phyloP scores from a whole-genome alignment of 2,113 vertebrate species.

The Pongo pygmaeus region DNA sequence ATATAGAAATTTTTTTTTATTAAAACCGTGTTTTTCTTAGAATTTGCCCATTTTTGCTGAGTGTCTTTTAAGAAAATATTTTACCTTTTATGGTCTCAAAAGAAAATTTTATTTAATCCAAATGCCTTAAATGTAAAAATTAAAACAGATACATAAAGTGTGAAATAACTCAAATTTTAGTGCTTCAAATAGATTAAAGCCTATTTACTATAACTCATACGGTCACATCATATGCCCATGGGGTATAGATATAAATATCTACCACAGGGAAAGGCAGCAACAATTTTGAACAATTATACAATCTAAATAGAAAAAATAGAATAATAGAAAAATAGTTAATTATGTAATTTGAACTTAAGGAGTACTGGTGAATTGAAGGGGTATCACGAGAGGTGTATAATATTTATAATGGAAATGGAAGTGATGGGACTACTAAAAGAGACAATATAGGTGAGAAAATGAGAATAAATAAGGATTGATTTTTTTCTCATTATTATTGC shows the following conservation, averaged over 20 bases:
- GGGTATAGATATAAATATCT: not conserved
- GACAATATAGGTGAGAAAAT: not conserved
- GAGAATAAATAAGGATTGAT: not conserved
- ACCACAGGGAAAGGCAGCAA: not conserved
- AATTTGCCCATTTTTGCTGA: not conserved
- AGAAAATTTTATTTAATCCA: not conserved
- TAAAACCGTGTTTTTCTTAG: not conserved
- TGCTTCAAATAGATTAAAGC: not conserved
- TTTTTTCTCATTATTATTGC: not conserved
- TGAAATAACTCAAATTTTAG: not conserved
- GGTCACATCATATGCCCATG: not conserved
- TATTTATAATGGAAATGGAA: not conserved
- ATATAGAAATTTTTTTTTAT: not conserved
- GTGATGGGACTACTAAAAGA: not conserved
- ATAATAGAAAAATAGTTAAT: not conserved
- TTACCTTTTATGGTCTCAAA: not conserved
- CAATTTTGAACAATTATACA: not conserved
- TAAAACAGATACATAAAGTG: not conserved
- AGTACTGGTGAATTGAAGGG: not conserved
- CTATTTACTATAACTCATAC: not conserved
- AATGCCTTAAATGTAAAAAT: not conserved
- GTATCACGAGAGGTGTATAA: not conserved
- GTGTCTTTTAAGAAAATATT: not conserved
- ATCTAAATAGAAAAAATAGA: not conserved
- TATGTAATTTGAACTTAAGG: not conserved